Base-by-base conservation (phyloP, 1,140 invertebrate genomes). In the Riptortus pedestris region DNA sequence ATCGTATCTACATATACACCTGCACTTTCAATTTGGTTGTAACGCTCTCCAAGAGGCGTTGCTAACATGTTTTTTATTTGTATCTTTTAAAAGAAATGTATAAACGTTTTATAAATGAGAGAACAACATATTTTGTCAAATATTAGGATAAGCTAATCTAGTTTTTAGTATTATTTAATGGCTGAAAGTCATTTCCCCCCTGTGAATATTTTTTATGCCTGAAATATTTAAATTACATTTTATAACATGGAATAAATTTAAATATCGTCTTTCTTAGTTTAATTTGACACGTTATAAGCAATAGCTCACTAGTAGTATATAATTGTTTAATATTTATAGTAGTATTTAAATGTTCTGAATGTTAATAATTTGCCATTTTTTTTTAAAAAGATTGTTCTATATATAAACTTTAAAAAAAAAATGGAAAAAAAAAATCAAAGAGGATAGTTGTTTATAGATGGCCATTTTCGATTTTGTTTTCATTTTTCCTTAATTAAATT, bases 101-200 rank as follows among this genome's bases (percentile, higher is more conserved):
- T 7, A 51, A 51, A 51, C 48, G 9, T 51, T 51, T 51, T 51
- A 51, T 51, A 51, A 51, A 51, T 22, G 48, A 51, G 48, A 51
- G 48, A 51, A 51, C 48, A 51, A 51, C n/a, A 51, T 51, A 51
- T 51, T 51, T 51, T 51, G 48, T 51, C 48, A 51, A 45, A 51
- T 51, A 51, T 51, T 51, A 51, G 48, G 48, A 51, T 51, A 51
- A 51, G 48, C 22, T 51, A 51, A 51, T 51, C 3, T 51, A 51
- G 48, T 51, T 51, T 48, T 51, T 51, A 51, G 48, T 51, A 51
- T 51, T 51, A 51, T 51, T 51, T 51, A 51, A 51, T 51, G 48
- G 24, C 48, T 51, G 9, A 51, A 51, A 51, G 48, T 51, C 48
- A 51, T 51, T 51, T 51, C 22, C 48, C n/a, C 48, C 22, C n/a